Base-by-base conservation (phyloP, 2,797 vertebrate genomes). In the Neostethus bicornis region DNA sequence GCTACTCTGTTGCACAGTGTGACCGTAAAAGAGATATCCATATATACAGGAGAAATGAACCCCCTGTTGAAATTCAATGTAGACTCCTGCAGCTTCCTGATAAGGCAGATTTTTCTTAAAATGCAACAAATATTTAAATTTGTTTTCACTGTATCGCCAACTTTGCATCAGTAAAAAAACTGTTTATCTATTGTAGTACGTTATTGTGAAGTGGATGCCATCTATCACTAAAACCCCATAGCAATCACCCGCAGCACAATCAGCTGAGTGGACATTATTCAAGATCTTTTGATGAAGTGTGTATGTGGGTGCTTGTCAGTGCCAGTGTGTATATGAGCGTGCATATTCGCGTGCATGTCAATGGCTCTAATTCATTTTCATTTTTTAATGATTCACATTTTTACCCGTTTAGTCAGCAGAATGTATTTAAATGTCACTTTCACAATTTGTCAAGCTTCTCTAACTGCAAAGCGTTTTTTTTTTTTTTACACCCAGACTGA, bases 21-120 rank as follows among this genome's bases (percentile, higher is more conserved):
- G 23, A n/a, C 41, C 43, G 16, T 9, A 52, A 64, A 24, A 51
- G n/a, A 42, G 16, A 51, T 41, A 29, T 60, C 49, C 41, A 31
- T 53, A 48, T 21, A 59, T 43, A 48, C 49, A 52, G 19, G 25
- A 56, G 25, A 67, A n/a, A 69, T 62, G 47, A 59, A 59, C 66
- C 81, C 67, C 16, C 73, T 75, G 83, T 80, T 87, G 66, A 83
- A 87, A 82, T 80, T 88, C 78, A 86, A 85, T 85, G 70, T 47
- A 75, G 65, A 71, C 79, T 80, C 66, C 83, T 89, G 87, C 69
- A 56, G 59, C 51, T 44, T 46, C 26, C 73, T 72, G 89, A 90
- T 90, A 87, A 89, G 74, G 49, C 64, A 67, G 81, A 79, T 59
- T 38, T 20, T 41, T 65, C 74, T n/a, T 69, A 66, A 77, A 55